phyloP scores from a whole-genome alignment of 2,113 vertebrate genomes.

The Otus sunia region DNA sequence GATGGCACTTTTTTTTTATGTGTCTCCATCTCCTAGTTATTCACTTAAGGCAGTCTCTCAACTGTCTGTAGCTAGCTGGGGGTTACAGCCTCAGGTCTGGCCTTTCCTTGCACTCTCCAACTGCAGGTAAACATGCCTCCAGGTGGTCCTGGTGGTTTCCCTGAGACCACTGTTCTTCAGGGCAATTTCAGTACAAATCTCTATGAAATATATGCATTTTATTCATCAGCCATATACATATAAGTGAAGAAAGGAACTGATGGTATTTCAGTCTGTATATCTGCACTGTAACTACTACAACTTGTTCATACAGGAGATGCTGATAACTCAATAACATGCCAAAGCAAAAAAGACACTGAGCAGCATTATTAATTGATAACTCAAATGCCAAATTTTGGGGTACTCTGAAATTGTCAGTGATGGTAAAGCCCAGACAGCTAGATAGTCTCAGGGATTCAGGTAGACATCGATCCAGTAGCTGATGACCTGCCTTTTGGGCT shows the following conservation, averaged over 20 bases:
- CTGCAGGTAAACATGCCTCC: not conserved
- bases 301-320: not conserved
- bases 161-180: not conserved
- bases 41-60: not conserved
- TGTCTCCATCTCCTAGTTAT: not conserved
- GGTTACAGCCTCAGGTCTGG: not conserved
- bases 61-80: not conserved
- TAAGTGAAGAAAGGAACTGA: not conserved
- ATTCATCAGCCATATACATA: not conserved
- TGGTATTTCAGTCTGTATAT: not conserved
- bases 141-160: not conserved
- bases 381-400: not conserved
- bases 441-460: not conserved
- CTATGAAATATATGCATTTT: not conserved
- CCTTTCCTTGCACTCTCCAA: not conserved
- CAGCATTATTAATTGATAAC: not conserved
- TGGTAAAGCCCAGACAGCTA: not conserved
- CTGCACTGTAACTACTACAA: not conserved
- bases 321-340: not conserved
- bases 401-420: not conserved
- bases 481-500: not conserved
- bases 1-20: not conserved
- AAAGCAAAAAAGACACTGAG: not conserved
- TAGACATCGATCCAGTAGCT: not conserved
- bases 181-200: not conserved